Base-by-base conservation (phyloP, 2,113 vertebrate genomes). In the Epinephelus moara region DNA sequence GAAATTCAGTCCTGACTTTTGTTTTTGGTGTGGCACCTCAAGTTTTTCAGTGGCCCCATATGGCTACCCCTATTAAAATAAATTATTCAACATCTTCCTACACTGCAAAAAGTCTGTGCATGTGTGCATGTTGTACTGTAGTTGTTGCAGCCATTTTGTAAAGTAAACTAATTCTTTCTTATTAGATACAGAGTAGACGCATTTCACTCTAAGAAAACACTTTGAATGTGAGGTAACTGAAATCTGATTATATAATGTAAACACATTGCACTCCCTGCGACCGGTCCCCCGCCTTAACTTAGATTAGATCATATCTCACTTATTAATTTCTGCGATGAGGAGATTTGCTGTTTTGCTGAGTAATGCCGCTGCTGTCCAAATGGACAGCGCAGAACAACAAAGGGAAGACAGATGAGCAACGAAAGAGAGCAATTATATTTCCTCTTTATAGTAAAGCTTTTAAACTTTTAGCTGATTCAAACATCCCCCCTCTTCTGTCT, bases 391-490 rank as follows among this genome's bases (percentile, higher is more conserved):
- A 55, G 59, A 86, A 52, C 62, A 61, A 84, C 84, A 73, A 70
- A 66, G 42, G 60, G 66, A 86, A 90, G 91, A 92, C 72, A 63
- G 88, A 88, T 86, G 76, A 71, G 85, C 78, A 86, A 84, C 23
- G 72, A 85, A 89, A 78, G 69, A 64, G 78, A 90, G 82, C 88
- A 89, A 93, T 93, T 90, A 76, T 90, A 87, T 94, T 93, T 91
- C 87, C 80, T 86, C 90, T 91, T 93, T 72, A 91, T 85, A 91
- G 90, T 87, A 86, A 90, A 91, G 91, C 89, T 93, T 93, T 94
- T 91, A 93, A 92, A 94, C 78, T 92, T 95, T 94, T 90, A 95
- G 91, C 93, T 90, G 94, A 94, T 93, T 95, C 87, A 90, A 91
- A 89, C 84, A 63, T 87, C 78, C 79, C 78, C 30, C 63, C 53